These are phyloP conservation scores for Aphidius colemani DNA, from an alignment of 2,888 invertebrate species.

Conservation along the genomic window DNA sequence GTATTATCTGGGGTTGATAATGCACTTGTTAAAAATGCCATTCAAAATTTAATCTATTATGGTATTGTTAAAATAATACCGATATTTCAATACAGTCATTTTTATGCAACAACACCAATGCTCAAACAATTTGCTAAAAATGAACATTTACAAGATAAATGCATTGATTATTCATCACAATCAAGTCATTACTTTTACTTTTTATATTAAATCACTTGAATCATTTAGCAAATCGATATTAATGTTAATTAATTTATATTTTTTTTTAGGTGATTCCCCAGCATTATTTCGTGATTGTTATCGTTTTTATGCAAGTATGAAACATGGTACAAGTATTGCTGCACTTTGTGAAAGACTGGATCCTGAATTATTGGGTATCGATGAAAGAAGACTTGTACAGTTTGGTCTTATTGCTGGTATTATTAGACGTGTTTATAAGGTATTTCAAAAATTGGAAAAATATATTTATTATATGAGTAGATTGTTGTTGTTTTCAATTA, in stretches of 20 bases:
- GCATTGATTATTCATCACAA: slow-evolving; percentile 73
- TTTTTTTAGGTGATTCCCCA: slow-evolving; percentile 65
- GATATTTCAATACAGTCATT: slow-evolving; percentile 83
- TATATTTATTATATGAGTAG: no score
- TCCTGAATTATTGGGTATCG: slow-evolving; percentile 75
- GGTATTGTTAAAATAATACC: slow-evolving; percentile 77
- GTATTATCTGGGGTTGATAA: slow-evolving; percentile 90
- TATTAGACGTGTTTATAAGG: slow-evolving; percentile 81
- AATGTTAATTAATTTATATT: slow-evolving; percentile 2
- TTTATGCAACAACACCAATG: slow-evolving; percentile 79
- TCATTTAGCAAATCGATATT: background rate
- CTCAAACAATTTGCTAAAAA: slow-evolving; percentile 73
- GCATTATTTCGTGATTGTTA: slow-evolving; percentile 75
- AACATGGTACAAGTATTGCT: slow-evolving; percentile 75
- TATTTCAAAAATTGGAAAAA: slow-evolving; percentile 40
- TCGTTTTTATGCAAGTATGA: slow-evolving; percentile 76
- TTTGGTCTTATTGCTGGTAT: slow-evolving; percentile 86
- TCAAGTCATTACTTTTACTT: slow-evolving; percentile 64
- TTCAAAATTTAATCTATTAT: slow-evolving; percentile 87
- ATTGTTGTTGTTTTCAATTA: background rate
- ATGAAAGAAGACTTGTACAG: slow-evolving; percentile 81
- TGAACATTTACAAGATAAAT: slow-evolving; percentile 71
- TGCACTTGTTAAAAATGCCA: slow-evolving; percentile 90
- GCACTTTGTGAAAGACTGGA: slow-evolving; percentile 75
- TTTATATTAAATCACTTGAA: slow-evolving; percentile 8